phyloP scores from a whole-genome alignment of 2,113 vertebrate species.

The Pseudopipra pipra region DNA sequence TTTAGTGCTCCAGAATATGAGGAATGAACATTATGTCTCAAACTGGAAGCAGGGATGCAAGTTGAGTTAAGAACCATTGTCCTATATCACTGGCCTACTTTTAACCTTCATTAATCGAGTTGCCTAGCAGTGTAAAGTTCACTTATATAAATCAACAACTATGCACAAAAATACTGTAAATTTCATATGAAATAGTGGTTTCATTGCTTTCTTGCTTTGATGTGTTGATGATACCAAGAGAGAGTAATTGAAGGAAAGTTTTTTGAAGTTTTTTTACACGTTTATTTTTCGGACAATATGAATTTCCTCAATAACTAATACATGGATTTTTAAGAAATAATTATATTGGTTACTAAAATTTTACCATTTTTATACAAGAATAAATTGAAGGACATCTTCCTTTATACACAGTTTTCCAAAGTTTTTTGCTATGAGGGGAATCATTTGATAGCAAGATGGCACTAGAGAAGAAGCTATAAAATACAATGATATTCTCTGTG shows the following conservation, averaged over 20 bases:
- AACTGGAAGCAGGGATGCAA: neutral
- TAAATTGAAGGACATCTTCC: neutral
- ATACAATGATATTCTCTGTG: neutral
- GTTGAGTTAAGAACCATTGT: neutral
- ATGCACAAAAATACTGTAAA: neutral
- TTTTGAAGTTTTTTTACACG: rapidly evolving
- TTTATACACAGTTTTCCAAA: neutral
- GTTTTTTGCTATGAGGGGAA: neutral
- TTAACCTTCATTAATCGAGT: neutral
- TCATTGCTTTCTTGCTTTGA: neutral
- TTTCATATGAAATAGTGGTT: neutral
- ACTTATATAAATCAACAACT: neutral
- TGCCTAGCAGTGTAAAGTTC: neutral
- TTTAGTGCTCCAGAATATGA: neutral
- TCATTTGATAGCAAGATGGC: neutral
- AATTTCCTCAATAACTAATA: neutral
- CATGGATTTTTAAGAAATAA: neutral
- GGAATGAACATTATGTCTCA: neutral
- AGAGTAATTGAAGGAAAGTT: neutral
- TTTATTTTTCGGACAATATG: neutral
- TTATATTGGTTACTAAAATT: neutral
- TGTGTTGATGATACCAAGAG: neutral
- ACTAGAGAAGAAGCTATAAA: neutral
- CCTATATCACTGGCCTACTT: slow-evolving; percentile 8
- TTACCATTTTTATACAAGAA: neutral